Conservation (phyloP, 2,797 vertebrate genomes). For the Neopelma chrysocephalum region DNA sequence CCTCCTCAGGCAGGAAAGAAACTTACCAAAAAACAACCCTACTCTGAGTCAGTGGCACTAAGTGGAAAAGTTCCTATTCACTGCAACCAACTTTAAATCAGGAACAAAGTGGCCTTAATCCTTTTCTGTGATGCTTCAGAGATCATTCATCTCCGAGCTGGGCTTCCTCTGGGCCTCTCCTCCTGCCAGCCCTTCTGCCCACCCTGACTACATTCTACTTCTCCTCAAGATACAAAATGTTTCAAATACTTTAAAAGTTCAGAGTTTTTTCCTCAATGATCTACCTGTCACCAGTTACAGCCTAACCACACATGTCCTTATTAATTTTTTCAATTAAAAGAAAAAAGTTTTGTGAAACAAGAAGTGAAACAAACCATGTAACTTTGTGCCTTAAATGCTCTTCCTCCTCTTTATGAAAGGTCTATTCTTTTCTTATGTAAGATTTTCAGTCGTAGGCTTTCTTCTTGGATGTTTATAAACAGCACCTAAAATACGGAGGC, state of each 20-base stretch:
- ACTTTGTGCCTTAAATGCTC: neutral
- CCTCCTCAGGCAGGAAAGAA: neutral
- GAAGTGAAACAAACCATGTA: neutral
- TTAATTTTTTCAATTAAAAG: neutral
- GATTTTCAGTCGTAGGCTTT: neutral
- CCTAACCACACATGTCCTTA: neutral
- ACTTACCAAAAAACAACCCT: neutral
- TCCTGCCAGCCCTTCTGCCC: neutral
- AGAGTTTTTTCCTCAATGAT: rapidly evolving
- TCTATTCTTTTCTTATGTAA: neutral
- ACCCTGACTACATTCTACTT: neutral
- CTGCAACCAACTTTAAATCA: neutral
- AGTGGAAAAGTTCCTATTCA: neutral
- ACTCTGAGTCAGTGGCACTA: neutral
- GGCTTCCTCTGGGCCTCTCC: neutral
- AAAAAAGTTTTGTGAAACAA: neutral
- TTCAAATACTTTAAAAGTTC: neutral
- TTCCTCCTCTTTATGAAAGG: neutral
- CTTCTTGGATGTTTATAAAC: neutral
- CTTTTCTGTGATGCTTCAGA: neutral
- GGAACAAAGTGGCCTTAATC: neutral
- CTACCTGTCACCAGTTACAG: neutral
- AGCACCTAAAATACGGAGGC: neutral
- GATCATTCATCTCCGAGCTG: neutral
- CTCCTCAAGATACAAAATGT: neutral